Conservation (phyloP, 2,888 invertebrate genomes). For the Diploptera punctata region DNA sequence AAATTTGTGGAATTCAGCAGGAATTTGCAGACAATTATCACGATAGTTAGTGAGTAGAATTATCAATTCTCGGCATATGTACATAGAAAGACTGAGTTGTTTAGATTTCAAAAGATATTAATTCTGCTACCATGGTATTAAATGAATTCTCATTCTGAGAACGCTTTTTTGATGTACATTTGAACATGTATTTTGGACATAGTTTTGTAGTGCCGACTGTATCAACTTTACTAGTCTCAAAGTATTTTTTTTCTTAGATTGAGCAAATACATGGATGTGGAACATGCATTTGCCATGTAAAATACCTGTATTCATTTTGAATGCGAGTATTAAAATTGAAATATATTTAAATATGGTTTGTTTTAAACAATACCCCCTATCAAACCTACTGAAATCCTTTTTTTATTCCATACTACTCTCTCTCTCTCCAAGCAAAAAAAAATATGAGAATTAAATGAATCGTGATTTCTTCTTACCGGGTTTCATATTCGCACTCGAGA, state of each 20-base stretch:
- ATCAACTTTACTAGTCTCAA: not conserved
- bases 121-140: not conserved
- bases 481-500: too few species aligned
- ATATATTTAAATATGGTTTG: too few species aligned
- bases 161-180: not conserved
- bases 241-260: not conserved
- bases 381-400: too few species aligned
- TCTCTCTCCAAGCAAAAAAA: too few species aligned
- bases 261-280: not conserved
- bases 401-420: too few species aligned
- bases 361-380: too few species aligned
- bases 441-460: too few species aligned
- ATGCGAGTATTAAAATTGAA: constrained; percentile 13
- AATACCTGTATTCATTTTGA: constrained; percentile 15
- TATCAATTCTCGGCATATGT: not conserved
- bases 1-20: not conserved
- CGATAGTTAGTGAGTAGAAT: not conserved
- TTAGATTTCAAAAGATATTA: not conserved
- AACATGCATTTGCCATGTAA: not conserved
- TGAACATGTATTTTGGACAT: not conserved
- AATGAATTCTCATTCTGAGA: not conserved
- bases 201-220: not conserved
- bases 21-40: not conserved
- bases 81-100: too few species aligned
- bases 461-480: too few species aligned